These are phyloP conservation scores for Phanerotoma sp. DNA, from an alignment of 2,888 invertebrate genomes.

Conservation along the genomic window DNA sequence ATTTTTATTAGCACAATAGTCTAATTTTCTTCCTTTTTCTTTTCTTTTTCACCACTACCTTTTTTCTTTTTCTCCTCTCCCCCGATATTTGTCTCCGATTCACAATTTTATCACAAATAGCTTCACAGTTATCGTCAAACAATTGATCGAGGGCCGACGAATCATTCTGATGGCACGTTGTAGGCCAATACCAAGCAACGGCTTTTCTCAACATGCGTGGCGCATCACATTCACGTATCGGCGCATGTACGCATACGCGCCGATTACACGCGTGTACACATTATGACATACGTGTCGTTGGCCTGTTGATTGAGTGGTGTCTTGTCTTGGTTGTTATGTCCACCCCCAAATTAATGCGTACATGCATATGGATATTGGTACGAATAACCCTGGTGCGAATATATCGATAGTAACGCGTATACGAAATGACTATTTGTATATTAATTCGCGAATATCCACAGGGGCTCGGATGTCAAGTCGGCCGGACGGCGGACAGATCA, in stretches of 20 bases:
- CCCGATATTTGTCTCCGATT: not conserved
- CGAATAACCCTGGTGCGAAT: not conserved
- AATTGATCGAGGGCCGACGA: conserved; percentile 3
- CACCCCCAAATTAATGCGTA: not conserved
- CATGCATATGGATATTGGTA: not conserved
- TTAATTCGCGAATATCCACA: conserved; percentile 48
- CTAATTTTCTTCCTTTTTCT: not conserved
- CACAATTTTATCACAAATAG: not conserved
- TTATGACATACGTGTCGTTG: not conserved
- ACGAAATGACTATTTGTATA: conserved; percentile 16
- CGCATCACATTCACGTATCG: conserved; percentile 9
- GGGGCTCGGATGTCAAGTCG: conserved; percentile 49
- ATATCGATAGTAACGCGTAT: not conserved
- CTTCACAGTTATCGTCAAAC: not conserved
- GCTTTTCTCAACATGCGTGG: conserved; percentile 17
- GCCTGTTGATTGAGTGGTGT: not conserved
- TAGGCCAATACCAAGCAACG: conserved; percentile 9
- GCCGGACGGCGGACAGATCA: conserved; percentile 57
- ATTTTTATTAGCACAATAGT: no score
- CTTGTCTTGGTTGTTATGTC: not conserved
- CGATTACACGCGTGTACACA: conserved; percentile 15
- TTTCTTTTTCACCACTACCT: conserved; percentile 7
- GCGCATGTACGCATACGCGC: conserved; percentile 5
- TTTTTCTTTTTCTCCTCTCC: not conserved
- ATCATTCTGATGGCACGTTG: conserved; percentile 9